phyloP scores from a whole-genome alignment of 2,797 vertebrate genomes.

The Myotis planiceps region DNA sequence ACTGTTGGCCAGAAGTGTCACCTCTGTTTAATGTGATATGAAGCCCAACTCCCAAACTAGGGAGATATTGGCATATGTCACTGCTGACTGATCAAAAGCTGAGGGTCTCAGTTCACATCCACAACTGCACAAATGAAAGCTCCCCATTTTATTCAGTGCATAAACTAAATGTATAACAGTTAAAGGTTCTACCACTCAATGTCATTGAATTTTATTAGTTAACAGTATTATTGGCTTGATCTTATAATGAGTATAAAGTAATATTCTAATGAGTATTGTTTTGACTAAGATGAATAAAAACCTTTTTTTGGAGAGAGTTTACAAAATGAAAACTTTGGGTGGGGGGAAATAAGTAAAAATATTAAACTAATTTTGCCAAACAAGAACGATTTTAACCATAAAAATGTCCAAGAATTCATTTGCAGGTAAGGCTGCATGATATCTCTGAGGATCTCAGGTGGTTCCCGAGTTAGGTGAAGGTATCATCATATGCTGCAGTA shows the following conservation, averaged over 20 bases:
- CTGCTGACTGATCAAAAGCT: constrained; percentile 26
- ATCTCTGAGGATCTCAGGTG: background rate
- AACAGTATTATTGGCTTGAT: background rate
- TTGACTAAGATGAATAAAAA: background rate
- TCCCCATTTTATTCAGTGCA: background rate
- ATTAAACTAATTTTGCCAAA: background rate
- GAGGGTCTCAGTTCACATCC: background rate
- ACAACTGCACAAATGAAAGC: background rate
- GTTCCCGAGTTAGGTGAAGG: background rate
- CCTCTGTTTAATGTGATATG: constrained; percentile 79
- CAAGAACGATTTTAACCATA: background rate
- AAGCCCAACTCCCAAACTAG: constrained; percentile 76
- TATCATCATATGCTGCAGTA: background rate
- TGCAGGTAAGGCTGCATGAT: background rate
- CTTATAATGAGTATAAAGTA: background rate
- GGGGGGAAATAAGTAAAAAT: background rate
- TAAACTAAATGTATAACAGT: background rate
- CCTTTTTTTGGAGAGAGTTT: fast-evolving
- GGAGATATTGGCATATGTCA: constrained; percentile 54
- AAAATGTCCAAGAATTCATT: background rate
- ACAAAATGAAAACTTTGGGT: constrained; percentile 1
- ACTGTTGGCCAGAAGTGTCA: constrained; percentile 76
- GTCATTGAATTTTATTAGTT: background rate
- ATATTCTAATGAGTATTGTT: background rate
- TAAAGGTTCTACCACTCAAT: background rate